Evolutionary conservation across 1,140 invertebrate genomes (phyloP).

Genomic region (Tenebrio molitor): DNA sequence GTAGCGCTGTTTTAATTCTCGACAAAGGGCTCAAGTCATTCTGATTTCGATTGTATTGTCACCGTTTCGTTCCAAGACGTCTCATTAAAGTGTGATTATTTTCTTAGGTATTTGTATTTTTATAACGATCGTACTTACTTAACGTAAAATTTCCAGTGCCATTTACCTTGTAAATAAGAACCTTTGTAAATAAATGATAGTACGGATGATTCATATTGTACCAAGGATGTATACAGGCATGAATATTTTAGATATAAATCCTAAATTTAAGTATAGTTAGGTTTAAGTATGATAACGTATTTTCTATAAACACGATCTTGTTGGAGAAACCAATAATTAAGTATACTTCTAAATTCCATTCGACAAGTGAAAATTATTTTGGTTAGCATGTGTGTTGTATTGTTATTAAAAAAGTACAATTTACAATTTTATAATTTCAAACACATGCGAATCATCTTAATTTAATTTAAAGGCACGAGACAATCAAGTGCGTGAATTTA

Average conservation of each 20-base stretch:
- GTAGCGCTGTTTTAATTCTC: constrained; percentile 32
- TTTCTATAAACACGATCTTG: constrained; percentile 51
- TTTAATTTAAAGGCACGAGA: constrained; percentile 54
- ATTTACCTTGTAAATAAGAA: constrained; percentile 54
- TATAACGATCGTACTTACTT: constrained; percentile 47
- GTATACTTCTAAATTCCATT: constrained; percentile 42
- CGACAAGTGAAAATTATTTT: constrained; percentile 46
- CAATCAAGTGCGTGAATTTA: constrained; percentile 59
- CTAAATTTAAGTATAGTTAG: constrained; percentile 41
- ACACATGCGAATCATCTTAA: constrained; percentile 47
- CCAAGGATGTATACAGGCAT: constrained; percentile 58
- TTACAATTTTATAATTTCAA: constrained; percentile 41
- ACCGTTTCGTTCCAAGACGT: constrained; percentile 16
- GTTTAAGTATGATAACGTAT: constrained; percentile 50
- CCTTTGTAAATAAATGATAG: constrained; percentile 51
- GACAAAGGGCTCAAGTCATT: constrained; percentile 18
- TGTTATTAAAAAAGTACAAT: constrained; percentile 38
- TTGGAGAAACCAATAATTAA: constrained; percentile 38
- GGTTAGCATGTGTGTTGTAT: constrained; percentile 43
- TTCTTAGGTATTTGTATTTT: constrained; percentile 45
- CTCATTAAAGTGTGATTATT: constrained; percentile 34
- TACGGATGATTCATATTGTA: constrained; percentile 51
- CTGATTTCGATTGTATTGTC: constrained; percentile 10
- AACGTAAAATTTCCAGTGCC: constrained; percentile 51
- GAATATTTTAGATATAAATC: constrained; percentile 56